Evolutionary conservation across 2,797 vertebrate genomes (phyloP), one percentile per base, ranked within the genome.

Genomic region (Pelodytes ibericus): DNA sequence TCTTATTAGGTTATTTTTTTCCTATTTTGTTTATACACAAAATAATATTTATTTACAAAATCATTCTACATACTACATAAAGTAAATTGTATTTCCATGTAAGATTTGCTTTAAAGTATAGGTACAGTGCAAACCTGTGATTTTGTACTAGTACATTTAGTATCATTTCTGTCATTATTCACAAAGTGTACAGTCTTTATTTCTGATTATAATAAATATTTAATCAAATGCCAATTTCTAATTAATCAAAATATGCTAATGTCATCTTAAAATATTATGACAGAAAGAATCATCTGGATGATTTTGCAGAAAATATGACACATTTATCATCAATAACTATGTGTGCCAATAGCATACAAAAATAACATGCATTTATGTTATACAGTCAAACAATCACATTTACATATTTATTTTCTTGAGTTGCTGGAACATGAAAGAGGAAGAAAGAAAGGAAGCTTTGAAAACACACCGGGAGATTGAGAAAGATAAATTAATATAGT

Each of bases 221-320:
- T 22, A 22, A 53, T 53, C 49, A 22, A 53, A 53, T 53, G n/a
- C 20, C n/a, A 53, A 22, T 53, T 53, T 53, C 49, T 53, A 53
- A 53, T 22, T 53, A 53, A 22, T 53, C 49, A 22, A 53, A 53
- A 53, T 53, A 53, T 53, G 49, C 49, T 7, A 53, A 53, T 53
- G 11, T 24, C 24, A 11, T 44, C 15, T 44, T 44, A 44, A 44
- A 44, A 44, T 44, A 44, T 44, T 44, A 44, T 44, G 49, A 53
- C 49, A 53, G n/a, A 53, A 22, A 53, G 49, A 53, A 53, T 53
- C 49, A 53, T 20, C 22, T 53, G 49, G 49, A 24, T 53, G 49
- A 53, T 53, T 53, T 53, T 53, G n/a, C 49, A 53, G n/a, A 53
- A 53, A 53, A 53, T 24, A 24, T 53, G 49, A 53, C 49, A 53